Evolutionary conservation across 2,888 invertebrate genomes (phyloP).

Genomic region (Papilio demoleus): DNA sequence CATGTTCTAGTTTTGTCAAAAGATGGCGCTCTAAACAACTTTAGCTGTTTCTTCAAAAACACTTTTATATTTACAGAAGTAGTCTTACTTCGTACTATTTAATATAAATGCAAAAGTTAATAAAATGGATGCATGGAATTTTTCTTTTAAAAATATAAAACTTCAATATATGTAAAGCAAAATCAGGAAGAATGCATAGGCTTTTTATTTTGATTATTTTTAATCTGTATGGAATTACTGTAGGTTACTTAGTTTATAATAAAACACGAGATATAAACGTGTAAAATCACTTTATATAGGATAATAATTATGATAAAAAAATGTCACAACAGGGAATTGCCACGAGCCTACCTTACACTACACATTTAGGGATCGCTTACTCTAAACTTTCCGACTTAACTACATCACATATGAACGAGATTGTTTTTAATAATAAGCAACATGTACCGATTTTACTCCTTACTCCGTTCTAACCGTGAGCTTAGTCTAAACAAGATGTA

Average conservation of each 20-base stretch:
- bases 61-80: too few relatives aligned
- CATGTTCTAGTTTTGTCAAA: neutral
- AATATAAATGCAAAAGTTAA: too few relatives aligned
- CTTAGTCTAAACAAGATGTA: conserved; percentile 17
- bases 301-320: conserved; percentile 65
- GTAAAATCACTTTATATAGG: conserved; percentile 80
- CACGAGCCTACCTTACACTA: conserved; percentile 69
- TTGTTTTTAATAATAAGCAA: conserved; percentile 71
- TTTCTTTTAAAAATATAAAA: too few relatives aligned
- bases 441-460: conserved; percentile 66
- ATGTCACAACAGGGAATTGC: conserved; percentile 80
- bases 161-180: too few relatives aligned
- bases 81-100: too few relatives aligned
- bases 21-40: neutral
- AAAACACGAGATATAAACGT: conserved; percentile 55
- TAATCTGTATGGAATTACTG: too few relatives aligned
- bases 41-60: neutral
- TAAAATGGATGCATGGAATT: too few relatives aligned
- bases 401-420: conserved; percentile 83
- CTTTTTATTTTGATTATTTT: too few relatives aligned
- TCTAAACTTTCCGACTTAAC: conserved; percentile 66
- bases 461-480: conserved; percentile 60
- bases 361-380: conserved; percentile 54
- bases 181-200: too few relatives aligned
- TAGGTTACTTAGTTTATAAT: conserved; percentile 27